phyloP scores from a whole-genome alignment of 2,113 vertebrate species.

The Gopherus flavomarginatus region DNA sequence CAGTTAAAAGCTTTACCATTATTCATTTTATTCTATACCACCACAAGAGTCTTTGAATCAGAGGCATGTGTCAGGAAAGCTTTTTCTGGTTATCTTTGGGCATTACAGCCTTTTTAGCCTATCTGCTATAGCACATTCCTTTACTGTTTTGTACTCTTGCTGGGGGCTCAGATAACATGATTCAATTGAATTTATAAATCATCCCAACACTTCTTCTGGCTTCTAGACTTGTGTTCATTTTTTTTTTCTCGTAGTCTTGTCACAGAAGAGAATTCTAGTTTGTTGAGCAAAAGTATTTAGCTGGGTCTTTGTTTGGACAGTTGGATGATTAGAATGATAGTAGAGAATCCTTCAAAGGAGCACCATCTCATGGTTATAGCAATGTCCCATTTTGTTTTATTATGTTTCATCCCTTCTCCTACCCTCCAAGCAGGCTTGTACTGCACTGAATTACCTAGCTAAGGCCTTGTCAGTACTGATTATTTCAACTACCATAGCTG shows the following conservation, averaged over 20 bases:
- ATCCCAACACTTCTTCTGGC: neutral
- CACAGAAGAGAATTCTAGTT: neutral
- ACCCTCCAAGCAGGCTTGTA: neutral
- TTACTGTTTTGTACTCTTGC: neutral
- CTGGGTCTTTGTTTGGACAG: neutral
- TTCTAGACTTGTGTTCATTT: neutral
- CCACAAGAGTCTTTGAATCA: neutral
- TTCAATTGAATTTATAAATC: neutral
- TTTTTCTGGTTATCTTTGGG: neutral
- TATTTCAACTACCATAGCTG: fast-evolving
- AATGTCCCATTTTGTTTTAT: neutral
- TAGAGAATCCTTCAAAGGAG: neutral
- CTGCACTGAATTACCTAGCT: neutral
- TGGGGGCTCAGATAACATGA: neutral
- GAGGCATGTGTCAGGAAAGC: neutral
- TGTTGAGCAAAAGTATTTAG: neutral
- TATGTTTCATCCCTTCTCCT: neutral
- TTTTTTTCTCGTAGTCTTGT: neutral
- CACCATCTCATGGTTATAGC: neutral
- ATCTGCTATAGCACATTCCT: neutral
- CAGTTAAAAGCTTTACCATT: constrained; percentile 12
- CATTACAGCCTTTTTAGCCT: neutral
- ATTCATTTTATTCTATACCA: neutral
- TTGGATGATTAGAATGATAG: neutral
- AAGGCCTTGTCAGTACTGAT: neutral